These are phyloP conservation scores for Catharus fuscescens DNA, from an alignment of 2,113 vertebrate species.

Conservation along the genomic window DNA sequence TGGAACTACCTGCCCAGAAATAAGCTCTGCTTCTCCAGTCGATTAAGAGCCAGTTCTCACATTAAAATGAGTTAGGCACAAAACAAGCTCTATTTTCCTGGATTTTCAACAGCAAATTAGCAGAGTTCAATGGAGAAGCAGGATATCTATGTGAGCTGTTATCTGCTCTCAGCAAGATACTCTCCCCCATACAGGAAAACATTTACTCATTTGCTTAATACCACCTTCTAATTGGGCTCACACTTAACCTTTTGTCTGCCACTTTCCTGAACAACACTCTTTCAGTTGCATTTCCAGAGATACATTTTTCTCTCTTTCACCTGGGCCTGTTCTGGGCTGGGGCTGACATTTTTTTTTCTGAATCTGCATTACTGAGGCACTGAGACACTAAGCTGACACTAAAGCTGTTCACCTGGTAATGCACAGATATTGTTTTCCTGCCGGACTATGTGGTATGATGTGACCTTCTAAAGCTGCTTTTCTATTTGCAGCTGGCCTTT, in stretches of 20 bases:
- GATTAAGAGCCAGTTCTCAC: background rate
- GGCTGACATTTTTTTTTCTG: background rate
- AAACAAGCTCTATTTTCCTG: background rate
- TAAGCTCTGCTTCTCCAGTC: background rate
- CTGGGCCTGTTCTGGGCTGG: background rate
- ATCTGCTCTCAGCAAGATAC: background rate
- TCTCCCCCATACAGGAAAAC: background rate
- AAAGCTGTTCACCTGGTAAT: background rate
- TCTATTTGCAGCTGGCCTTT: background rate
- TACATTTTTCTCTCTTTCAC: background rate
- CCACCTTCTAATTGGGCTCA: background rate
- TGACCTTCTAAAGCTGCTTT: background rate
- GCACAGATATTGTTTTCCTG: background rate
- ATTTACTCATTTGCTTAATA: background rate
- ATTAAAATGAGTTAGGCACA: background rate
- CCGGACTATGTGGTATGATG: background rate
- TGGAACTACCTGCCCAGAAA: background rate
- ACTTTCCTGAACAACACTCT: fast-evolving
- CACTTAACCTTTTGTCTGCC: background rate
- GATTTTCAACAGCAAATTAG: background rate
- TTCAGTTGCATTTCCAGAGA: background rate
- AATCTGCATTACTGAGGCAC: background rate
- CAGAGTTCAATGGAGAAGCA: background rate
- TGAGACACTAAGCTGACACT: background rate
- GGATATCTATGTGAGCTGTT: background rate